phyloP scores from a whole-genome alignment of 2,113 vertebrate species.

The Phalacrocorax pelagicus region DNA sequence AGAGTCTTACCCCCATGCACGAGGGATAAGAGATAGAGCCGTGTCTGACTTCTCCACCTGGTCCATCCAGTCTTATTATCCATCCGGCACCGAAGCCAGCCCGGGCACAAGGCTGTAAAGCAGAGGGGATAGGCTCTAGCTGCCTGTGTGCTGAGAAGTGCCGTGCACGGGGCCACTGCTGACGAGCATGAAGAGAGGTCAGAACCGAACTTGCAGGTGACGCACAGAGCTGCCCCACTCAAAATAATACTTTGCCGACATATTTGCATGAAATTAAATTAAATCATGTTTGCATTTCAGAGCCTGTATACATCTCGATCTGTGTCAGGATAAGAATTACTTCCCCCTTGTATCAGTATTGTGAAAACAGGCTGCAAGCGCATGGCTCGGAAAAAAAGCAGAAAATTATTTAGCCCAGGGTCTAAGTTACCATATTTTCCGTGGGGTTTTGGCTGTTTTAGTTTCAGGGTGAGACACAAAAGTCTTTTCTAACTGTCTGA shows the following conservation, averaged over 20 bases:
- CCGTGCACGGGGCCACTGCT: background rate
- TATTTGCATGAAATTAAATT: background rate
- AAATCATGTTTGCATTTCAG: background rate
- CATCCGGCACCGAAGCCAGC: background rate
- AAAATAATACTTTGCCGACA: background rate
- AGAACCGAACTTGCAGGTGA: background rate
- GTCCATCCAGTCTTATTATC: background rate
- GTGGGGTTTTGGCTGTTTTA: background rate
- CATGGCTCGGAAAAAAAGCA: background rate
- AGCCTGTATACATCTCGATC: background rate
- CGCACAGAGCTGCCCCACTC: background rate
- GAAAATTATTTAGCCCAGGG: background rate
- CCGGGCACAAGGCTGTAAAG: background rate
- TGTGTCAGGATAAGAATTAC: background rate
- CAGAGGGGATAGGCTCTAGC: background rate
- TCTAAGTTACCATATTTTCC: background rate
- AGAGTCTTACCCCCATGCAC: fast-evolving
- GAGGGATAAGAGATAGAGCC: background rate
- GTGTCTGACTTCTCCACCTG: background rate
- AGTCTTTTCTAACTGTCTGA: background rate
- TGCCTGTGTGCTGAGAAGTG: background rate
- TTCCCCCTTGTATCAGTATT: background rate
- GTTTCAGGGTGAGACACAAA: background rate
- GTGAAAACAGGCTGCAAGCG: background rate
- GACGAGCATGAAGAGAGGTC: background rate